Evolutionary conservation across 2,797 vertebrate genomes (phyloP), one percentile per base, ranked within the genome.

Genomic region (Eospalax fontanierii): DNA sequence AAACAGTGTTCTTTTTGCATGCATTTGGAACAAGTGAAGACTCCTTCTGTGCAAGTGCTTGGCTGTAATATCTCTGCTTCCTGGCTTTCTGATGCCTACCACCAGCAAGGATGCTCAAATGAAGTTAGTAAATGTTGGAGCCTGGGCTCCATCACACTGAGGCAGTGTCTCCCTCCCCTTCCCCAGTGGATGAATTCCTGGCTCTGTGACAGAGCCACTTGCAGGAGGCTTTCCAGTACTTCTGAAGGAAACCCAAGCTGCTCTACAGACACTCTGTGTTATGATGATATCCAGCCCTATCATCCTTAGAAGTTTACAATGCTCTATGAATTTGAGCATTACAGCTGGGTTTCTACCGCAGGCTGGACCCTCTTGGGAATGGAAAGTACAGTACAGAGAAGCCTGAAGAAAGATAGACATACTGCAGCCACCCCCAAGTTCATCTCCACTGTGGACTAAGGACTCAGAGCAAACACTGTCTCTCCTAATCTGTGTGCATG

Each of bases 401-500:
- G 43, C 43, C 78, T 83, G 85, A 93, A 96, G 90, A 92, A 94
- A 96, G 89, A 87, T 57, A 74, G 43, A 24, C 61, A 74, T 61
- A 24, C 26, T 80, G 24, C n/a, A 76, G 92, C 90, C 89, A 91
- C 93, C 83, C 76, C 78, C 71, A 75, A 85, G 87, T 90, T 94
- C 91, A 91, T 65, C 88, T 94, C 85, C 46, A 92, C 90, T 95
- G 87, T 43, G 93, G 78, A 43, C 78, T 57, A 70, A 95, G 82
- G 89, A 84, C 87, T 18, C 1, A 96, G 59, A 40, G 94, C 93
- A 93, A 94, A 80, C 74, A 61, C 89, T 94, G 95, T 96, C 97
- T 95, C 95, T 92, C 96, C 86, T 9, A 68, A 95, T 97, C 96
- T 91, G 61, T 85, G 68, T 88, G 79, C 83, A 95, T 66, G 3